Conservation (phyloP, 2,888 invertebrate species). For the Macrophya annulata region DNA sequence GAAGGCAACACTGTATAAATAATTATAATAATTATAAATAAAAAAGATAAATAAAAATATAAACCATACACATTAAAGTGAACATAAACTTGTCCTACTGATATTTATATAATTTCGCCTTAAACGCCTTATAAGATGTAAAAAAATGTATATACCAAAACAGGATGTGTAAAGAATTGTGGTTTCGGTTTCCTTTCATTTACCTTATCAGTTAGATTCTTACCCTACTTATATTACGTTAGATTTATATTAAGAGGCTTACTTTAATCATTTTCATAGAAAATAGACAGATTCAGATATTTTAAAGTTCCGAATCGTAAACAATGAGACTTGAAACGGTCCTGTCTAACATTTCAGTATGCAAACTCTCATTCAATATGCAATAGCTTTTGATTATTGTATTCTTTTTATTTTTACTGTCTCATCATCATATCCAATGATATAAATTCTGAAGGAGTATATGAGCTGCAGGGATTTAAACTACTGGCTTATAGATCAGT, state of each 20-base stretch:
- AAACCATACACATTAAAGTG: not conserved
- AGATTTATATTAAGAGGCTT: not conserved
- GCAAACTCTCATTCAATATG: not conserved
- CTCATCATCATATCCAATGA: not conserved
- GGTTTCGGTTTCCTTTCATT: not conserved
- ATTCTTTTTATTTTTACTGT: not conserved
- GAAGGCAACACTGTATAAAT: constrained; percentile 72
- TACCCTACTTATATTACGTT: not conserved
- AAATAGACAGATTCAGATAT: not conserved
- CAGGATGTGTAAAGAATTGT: not conserved
- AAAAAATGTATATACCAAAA: not conserved
- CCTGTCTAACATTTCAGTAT: not conserved
- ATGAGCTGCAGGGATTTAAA: not conserved
- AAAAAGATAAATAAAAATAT: constrained; percentile 57
- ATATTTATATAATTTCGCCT: too few species aligned
- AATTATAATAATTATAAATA: constrained; percentile 15
- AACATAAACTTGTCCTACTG: too few species aligned
- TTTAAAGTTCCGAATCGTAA: not conserved
- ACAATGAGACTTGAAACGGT: not conserved
- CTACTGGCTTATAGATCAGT: not conserved
- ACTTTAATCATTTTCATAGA: not conserved
- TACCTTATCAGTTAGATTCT: not conserved
- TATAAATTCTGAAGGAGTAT: not conserved
- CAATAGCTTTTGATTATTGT: not conserved
- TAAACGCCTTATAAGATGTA: too few species aligned